A percentile compares a stretch with the other conserved stretches of the same genome.
Conservation (phyloP, 2,888 invertebrate species). For the Gryllus longicercus region DNA sequence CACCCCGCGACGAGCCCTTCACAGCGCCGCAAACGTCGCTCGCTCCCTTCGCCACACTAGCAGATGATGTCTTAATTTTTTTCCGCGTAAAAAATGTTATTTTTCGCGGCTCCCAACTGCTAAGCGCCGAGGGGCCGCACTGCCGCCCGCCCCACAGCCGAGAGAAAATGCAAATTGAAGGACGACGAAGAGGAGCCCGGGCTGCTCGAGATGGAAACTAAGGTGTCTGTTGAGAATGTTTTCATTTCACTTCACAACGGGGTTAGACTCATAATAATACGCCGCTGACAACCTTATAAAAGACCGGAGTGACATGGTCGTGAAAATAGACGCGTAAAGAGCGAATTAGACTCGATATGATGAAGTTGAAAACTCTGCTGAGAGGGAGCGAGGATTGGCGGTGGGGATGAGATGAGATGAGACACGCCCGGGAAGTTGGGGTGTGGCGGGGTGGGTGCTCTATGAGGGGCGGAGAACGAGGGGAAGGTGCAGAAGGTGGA, state of each 20-base stretch:
- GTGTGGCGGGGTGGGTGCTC: not conserved
- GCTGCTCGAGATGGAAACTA: not conserved
- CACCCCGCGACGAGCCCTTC: not conserved
- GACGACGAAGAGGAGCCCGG: not conserved
- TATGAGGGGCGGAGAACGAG: no score
- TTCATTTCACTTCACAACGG: slow-evolving; percentile 2
- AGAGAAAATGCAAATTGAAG: slow-evolving; percentile 17
- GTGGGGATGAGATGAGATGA: not conserved
- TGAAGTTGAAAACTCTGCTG: slow-evolving; percentile 1
- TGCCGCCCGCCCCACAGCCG: not conserved
- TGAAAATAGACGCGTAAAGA: not conserved
- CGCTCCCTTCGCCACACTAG: not conserved
- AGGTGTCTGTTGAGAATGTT: slow-evolving; percentile 1
- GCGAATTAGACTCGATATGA: slow-evolving; percentile 17
- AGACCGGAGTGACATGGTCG: not conserved
- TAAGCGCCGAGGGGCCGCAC: no score
- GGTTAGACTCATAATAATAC: not conserved
- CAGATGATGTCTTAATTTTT: slow-evolving; percentile 2
- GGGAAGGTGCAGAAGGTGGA: no score
- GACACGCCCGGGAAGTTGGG: not conserved
- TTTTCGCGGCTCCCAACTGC: not conserved
- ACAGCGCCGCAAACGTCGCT: not conserved
- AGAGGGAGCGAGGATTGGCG: not conserved
- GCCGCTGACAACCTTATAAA: slow-evolving; percentile 1
- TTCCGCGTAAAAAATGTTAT: not conserved